phyloP scores from a whole-genome alignment of 2,113 vertebrate species.

The Salvator merianae region DNA sequence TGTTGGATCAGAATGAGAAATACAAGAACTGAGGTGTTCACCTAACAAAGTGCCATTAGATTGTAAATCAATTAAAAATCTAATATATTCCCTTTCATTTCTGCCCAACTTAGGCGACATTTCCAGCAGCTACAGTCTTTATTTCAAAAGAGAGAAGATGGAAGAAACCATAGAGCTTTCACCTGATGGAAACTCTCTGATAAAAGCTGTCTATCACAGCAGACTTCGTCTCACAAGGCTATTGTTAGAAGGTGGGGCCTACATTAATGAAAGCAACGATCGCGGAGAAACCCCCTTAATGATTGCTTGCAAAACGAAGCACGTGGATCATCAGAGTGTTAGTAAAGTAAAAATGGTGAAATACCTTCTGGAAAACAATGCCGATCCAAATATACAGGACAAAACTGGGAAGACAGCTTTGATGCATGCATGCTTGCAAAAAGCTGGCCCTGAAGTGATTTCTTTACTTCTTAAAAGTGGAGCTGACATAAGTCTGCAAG shows the following conservation, averaged over 20 bases:
- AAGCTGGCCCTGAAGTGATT: slow-evolving; percentile 82
- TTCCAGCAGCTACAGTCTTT: background rate
- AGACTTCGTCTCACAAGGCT: slow-evolving; percentile 88
- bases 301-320: slow-evolving; percentile 86
- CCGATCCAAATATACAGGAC: slow-evolving; percentile 94
- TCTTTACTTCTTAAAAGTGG: slow-evolving; percentile 81
- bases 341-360: slow-evolving; percentile 89
- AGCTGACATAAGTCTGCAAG: slow-evolving; percentile 89
- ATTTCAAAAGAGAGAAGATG: slow-evolving; percentile 57
- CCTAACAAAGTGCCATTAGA: background rate
- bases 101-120: slow-evolving; percentile 19
- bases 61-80: slow-evolving; percentile 1
- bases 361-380: slow-evolving; percentile 90
- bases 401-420: slow-evolving; percentile 89
- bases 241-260: slow-evolving; percentile 89
- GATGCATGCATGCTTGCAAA: slow-evolving; percentile 88
- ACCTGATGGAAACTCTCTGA: slow-evolving; percentile 85
- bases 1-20: background rate
- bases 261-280: slow-evolving; percentile 93
- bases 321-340: slow-evolving; percentile 84
- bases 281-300: slow-evolving; percentile 90
- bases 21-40: background rate
- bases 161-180: slow-evolving; percentile 76
- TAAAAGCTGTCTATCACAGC: slow-evolving; percentile 87
- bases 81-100: background rate